phyloP scores from a whole-genome alignment of 2,888 invertebrate genomes.

The Balanococcus diminutus region DNA sequence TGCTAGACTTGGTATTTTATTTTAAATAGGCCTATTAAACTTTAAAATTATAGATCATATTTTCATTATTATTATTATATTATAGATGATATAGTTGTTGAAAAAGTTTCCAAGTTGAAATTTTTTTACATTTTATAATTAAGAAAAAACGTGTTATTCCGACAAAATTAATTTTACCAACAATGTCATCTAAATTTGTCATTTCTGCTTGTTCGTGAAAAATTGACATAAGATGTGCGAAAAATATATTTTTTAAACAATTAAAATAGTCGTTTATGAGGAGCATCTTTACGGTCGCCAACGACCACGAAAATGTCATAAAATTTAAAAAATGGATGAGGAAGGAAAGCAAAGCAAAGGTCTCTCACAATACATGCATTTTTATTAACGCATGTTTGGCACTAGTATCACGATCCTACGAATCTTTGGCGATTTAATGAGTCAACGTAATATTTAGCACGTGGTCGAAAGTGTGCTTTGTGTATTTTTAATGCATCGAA shows the following conservation, averaged over 20 bases:
- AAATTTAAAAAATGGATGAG: background rate
- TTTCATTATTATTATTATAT: too few relatives aligned
- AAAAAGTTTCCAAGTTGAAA: background rate
- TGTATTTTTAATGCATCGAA: background rate
- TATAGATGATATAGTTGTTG: background rate
- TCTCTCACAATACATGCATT: background rate
- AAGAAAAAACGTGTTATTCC: background rate
- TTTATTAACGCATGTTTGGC: constrained; percentile 2
- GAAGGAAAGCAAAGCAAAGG: background rate
- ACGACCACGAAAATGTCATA: background rate
- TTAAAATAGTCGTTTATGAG: background rate
- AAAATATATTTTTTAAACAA: background rate
- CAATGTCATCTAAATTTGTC: background rate
- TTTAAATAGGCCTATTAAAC: background rate
- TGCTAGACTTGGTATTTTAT: background rate
- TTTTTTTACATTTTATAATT: background rate
- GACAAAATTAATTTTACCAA: background rate
- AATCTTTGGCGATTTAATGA: background rate
- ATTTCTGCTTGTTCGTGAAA: background rate
- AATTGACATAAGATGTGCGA: background rate
- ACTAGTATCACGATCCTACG: background rate
- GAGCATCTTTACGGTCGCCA: background rate
- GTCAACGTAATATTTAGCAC: background rate
- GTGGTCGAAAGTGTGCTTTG: background rate
- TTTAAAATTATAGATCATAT: background rate